Conservation (phyloP, 2,797 vertebrate genomes). For the Paguma larvata region DNA sequence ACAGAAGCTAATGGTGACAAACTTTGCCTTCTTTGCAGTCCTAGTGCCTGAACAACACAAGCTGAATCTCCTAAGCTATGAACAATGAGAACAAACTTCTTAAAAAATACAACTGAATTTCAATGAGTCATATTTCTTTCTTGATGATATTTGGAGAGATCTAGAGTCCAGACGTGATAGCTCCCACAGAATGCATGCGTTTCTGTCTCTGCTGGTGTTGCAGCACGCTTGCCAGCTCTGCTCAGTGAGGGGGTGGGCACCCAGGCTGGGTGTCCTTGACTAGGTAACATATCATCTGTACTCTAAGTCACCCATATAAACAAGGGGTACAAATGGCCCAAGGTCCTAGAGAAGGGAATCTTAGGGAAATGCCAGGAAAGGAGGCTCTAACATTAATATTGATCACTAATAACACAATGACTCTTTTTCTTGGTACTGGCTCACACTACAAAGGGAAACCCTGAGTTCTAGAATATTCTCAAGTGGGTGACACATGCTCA, state of each 20-base stretch:
- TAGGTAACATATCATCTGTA: conserved; percentile 11
- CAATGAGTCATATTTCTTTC: conserved; percentile 74
- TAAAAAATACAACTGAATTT: conserved; percentile 73
- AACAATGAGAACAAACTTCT: conserved; percentile 71
- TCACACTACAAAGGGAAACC: background rate
- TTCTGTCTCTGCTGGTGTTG: conserved; percentile 39
- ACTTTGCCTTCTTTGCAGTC: conserved; percentile 50
- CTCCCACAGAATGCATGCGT: conserved; percentile 69
- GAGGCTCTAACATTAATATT: background rate
- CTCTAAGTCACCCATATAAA: background rate
- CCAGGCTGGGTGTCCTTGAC: conserved; percentile 43
- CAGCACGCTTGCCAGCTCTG: conserved; percentile 49
- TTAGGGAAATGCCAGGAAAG: conserved; percentile 8
- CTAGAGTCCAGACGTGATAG: conserved; percentile 72
- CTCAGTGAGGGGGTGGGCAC: conserved; percentile 49
- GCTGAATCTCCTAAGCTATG: conserved; percentile 51
- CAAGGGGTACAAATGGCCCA: background rate
- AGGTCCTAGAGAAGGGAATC: background rate
- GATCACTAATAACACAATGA: background rate
- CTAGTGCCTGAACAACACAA: conserved; percentile 62
- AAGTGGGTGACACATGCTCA: background rate
- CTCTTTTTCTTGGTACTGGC: background rate
- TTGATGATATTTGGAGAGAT: conserved; percentile 77
- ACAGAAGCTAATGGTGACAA: background rate
- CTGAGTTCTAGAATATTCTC: conserved; percentile 2